phyloP scores from a whole-genome alignment of 2,113 vertebrate genomes.

The Ondatra zibethicus region DNA sequence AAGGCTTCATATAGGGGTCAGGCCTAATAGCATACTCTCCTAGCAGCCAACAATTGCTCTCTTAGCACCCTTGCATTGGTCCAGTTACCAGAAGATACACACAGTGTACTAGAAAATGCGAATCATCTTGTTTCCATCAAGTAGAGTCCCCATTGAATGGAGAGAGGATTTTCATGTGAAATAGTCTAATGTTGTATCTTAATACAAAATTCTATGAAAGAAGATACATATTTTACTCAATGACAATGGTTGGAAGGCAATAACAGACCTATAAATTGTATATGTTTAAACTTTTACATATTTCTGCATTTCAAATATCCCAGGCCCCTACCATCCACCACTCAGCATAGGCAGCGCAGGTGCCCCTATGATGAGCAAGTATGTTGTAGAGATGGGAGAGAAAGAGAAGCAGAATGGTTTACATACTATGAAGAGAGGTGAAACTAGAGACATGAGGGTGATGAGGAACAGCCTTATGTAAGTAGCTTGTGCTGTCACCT shows the following conservation, averaged over 20 bases:
- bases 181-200: slow-evolving; percentile 43
- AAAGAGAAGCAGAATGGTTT: not conserved
- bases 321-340: not conserved
- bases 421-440: not conserved
- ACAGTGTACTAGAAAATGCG: not conserved
- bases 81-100: slow-evolving; percentile 27
- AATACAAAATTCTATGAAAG: slow-evolving; percentile 33
- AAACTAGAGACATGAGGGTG: not conserved
- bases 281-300: slow-evolving; percentile 34
- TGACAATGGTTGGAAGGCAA: slow-evolving; percentile 56
- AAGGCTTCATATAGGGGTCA: not conserved
- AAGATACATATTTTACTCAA: slow-evolving; percentile 66
- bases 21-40: not conserved
- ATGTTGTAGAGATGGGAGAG: not conserved
- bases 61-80: not conserved
- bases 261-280: slow-evolving; percentile 45
- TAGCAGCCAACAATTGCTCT: not conserved
- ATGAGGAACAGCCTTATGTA: not conserved
- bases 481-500: not conserved
- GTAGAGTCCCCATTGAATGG: not conserved
- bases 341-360: not conserved
- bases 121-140: slow-evolving; percentile 25
- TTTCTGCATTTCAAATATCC: slow-evolving; percentile 39
- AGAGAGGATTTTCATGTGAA: slow-evolving; percentile 53
- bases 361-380: not conserved